Percentiles rank a stretch among this genome's conserved stretches.
Conservation (phyloP, 1,140 invertebrate species). For the Hypsibius dujardini region DNA sequence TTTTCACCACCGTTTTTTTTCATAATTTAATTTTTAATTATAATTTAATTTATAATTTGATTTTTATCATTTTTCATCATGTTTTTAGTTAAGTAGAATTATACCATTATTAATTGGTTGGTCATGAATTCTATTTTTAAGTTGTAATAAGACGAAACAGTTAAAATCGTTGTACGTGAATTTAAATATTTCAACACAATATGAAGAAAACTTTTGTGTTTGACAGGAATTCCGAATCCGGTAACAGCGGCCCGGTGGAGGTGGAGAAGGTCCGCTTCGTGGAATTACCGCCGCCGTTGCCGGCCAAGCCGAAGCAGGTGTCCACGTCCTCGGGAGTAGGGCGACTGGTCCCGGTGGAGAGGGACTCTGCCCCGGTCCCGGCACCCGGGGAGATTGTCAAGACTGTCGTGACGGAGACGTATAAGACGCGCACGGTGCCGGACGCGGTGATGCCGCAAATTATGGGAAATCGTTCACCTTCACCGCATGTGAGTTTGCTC, state of each 20-base stretch:
- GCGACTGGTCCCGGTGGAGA: neutral
- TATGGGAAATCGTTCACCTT: conserved; percentile 1
- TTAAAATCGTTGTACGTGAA: too few relatives aligned
- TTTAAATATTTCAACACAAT: too few relatives aligned
- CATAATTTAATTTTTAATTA: too few relatives aligned
- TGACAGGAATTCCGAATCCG: neutral
- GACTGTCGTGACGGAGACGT: neutral
- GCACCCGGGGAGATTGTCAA: neutral
- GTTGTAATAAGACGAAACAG: too few relatives aligned
- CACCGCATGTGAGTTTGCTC: neutral
- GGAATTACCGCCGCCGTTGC: too few relatives aligned
- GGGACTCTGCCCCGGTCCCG: neutral
- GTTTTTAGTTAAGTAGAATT: too few relatives aligned
- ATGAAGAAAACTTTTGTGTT: too few relatives aligned
- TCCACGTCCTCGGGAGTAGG: neutral
- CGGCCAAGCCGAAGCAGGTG: neutral
- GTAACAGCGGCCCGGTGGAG: neutral
- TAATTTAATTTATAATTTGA: too few relatives aligned
- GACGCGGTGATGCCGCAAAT: neutral
- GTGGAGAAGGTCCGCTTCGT: neutral
- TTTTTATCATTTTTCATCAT: too few relatives aligned
- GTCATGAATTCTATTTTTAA: too few relatives aligned
- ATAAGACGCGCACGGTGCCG: neutral
- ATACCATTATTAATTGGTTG: too few relatives aligned
- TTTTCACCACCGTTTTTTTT: too few relatives aligned